These are phyloP conservation scores for Grantiella picta DNA, from an alignment of 2,113 vertebrate genomes.

Conservation along the genomic window DNA sequence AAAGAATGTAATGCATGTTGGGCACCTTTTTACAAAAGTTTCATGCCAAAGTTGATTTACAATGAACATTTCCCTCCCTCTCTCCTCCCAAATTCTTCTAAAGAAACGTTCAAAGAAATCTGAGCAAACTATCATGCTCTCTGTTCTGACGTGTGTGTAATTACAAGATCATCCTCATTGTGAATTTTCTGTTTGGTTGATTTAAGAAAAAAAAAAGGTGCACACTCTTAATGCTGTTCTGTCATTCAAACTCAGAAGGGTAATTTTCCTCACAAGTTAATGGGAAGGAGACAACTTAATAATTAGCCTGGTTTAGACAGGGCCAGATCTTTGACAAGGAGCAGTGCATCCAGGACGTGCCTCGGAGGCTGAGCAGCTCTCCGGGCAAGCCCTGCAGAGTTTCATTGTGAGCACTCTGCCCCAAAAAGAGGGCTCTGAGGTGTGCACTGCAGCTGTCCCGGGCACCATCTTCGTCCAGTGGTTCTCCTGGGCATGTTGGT, in stretches of 20 bases:
- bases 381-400: neutral
- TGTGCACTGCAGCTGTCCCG: neutral
- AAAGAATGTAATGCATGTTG: conserved; percentile 65
- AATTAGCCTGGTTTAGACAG: neutral
- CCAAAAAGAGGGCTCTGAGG: neutral
- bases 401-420: fast-evolving
- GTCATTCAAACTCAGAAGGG: conserved; percentile 15
- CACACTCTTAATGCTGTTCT: neutral
- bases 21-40: conserved; percentile 63
- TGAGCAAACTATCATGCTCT: neutral
- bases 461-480: neutral
- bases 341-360: neutral
- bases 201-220: conserved; percentile 6
- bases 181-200: conserved; percentile 25
- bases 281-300: neutral
- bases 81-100: neutral
- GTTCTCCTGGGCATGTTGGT: neutral
- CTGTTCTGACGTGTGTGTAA: conserved; percentile 19
- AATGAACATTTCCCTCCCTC: conserved; percentile 4
- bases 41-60: conserved; percentile 45
- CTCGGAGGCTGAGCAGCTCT: neutral
- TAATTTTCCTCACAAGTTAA: conserved; percentile 24
- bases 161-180: conserved; percentile 49
- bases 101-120: neutral
- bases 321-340: neutral